Percentiles rank a stretch among this genome's conserved stretches.
Conservation (phyloP, 2,888 invertebrate genomes). For the Drosophila cracens region DNA sequence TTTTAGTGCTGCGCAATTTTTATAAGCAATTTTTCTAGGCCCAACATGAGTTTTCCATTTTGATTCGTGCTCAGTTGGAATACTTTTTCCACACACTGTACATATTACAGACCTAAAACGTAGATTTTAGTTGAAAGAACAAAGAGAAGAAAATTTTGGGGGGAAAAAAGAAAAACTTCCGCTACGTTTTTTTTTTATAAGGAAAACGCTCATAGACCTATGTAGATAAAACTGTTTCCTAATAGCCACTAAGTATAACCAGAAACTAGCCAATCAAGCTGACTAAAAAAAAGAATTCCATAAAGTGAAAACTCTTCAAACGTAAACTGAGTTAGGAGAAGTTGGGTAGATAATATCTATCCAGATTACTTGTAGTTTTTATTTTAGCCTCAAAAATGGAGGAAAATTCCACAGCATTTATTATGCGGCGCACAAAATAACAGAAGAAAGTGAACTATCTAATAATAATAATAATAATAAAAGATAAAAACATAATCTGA, state of each 20-base stretch:
- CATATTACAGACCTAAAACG: slow-evolving; percentile 37
- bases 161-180: slow-evolving; percentile 43
- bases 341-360: background rate
- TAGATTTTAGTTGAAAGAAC: slow-evolving; percentile 48
- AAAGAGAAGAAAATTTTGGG: background rate
- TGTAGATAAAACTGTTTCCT: slow-evolving; percentile 80
- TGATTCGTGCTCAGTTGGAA: slow-evolving; percentile 32
- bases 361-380: slow-evolving; percentile 36
- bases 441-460: slow-evolving; percentile 31
- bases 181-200: slow-evolving; percentile 55
- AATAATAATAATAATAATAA: slow-evolving; percentile 27
- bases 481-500: slow-evolving; percentile 29
- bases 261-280: slow-evolving; percentile 61
- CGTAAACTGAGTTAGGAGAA: slow-evolving; percentile 9
- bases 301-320: slow-evolving; percentile 14
- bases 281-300: slow-evolving; percentile 40
- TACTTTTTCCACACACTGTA: slow-evolving; percentile 61
- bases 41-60: slow-evolving; percentile 59
- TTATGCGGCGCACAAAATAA: slow-evolving; percentile 83
- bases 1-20: slow-evolving; percentile 64
- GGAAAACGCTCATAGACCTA: slow-evolving; percentile 75
- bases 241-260: slow-evolving; percentile 71
- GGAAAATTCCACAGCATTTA: slow-evolving; percentile 77
- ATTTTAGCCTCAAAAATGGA: slow-evolving; percentile 15
- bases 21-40: slow-evolving; percentile 80